A percentile compares a stretch with the other conserved stretches of the same genome.
Conservation (phyloP, 2,113 vertebrate species). For the Seriola dumerili region DNA sequence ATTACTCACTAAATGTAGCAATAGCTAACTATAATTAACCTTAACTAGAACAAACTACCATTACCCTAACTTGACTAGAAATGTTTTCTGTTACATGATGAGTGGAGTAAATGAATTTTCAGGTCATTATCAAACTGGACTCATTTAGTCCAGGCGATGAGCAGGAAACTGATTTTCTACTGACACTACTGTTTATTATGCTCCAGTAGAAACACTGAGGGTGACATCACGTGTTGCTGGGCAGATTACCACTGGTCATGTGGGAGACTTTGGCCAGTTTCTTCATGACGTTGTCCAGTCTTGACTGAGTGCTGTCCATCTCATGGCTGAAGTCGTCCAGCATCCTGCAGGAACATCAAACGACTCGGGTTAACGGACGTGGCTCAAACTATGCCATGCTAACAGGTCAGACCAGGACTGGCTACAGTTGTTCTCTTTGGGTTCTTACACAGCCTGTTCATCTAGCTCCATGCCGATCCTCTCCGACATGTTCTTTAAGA, state of each 20-base stretch:
- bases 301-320: constrained; percentile 94
- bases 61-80: too few species aligned
- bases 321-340: constrained; percentile 97
- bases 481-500: constrained; percentile 99
- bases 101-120: too few species aligned
- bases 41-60: background rate
- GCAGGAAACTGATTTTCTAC: background rate
- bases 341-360: constrained; percentile 85
- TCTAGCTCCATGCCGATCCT: constrained; percentile 97
- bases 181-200: background rate
- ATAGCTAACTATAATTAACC: background rate
- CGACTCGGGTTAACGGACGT: background rate
- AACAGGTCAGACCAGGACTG: background rate
- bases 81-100: too few species aligned
- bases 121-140: too few species aligned
- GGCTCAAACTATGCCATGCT: background rate
- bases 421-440: background rate
- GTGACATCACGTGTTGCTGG: background rate
- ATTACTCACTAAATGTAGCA: too few species aligned
- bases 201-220: background rate
- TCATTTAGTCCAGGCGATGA: too few species aligned
- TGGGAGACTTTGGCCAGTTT: constrained; percentile 98
- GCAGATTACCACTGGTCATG: constrained; percentile 95
- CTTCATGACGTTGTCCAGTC: constrained; percentile 98
- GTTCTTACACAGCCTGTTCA: constrained; percentile 95